Evolutionary conservation across 2,113 vertebrate genomes (phyloP), one percentile per base, ranked within the genome.

Genomic region (Anoplopoma fimbria): DNA sequence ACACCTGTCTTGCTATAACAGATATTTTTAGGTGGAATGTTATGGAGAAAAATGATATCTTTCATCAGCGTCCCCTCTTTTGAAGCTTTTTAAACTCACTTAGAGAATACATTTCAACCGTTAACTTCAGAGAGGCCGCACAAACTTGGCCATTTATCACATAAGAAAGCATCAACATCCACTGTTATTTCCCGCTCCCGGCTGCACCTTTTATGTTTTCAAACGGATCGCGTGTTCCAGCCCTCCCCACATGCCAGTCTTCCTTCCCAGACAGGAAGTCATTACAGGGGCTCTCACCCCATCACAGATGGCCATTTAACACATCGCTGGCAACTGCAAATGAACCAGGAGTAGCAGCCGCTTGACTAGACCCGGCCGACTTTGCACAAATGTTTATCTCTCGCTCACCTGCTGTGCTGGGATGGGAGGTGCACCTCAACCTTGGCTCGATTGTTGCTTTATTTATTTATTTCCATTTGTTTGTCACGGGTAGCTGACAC

Each of bases 281-380:
- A 87, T 93, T 93, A 89, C 81, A 78, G 81, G 78, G 81, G 80
- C 89, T 82, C 88, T 92, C 87, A 92, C 85, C 89, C 87, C 79
- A 36, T 85, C 93, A 85, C 91, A 94, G 92, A 93, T 92, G 93
- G 94, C 79, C 91, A 91, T 94, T 93, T 93, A 93, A 93, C 93
- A 93, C 91, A 93, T 95, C 91, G 75, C 87, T 91, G 92, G 91
- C 89, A 91, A 81, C 88, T 62, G 86, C 91, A 93, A 93, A 94
- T 92, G 90, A 91, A 90, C 75, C 90, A 74, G 88, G 87, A 82
- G 87, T n/a, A 88, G 88, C 85, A 81, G 83, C 82, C 85, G 75
- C 81, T 83, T 29, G 80, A 81, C 84, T 83, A 75, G 88, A 82
- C 85, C 87, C 36, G 53, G 72, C 64, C 69, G 77, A 81, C 80